Conservation (phyloP, 2,888 invertebrate genomes). For the Chalcosyrphus nemorum region DNA sequence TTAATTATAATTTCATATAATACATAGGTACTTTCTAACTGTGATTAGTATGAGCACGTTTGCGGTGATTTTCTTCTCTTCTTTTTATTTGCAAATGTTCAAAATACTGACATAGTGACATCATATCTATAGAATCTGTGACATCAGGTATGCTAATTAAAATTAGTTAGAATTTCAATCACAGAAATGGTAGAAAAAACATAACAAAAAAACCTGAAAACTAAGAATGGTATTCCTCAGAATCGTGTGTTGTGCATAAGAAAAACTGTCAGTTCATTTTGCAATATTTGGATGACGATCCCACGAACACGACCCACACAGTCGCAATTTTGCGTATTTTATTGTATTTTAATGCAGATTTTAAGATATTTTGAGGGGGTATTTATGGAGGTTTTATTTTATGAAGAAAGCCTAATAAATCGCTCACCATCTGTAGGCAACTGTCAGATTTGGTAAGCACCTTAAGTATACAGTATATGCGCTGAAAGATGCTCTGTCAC, state of each 20-base stretch:
- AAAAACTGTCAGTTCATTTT: slow-evolving; percentile 22
- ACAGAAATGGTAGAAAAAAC: slow-evolving; percentile 25
- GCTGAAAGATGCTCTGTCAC: not conserved
- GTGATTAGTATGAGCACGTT: not conserved
- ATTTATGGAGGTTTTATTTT: slow-evolving; percentile 9
- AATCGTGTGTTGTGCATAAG: slow-evolving; percentile 1
- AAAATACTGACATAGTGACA: slow-evolving; percentile 23
- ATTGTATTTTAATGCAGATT: not conserved
- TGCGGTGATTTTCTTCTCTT: not conserved
- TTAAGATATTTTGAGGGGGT: not conserved
- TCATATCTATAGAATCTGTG: slow-evolving; percentile 35
- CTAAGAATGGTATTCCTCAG: not conserved
- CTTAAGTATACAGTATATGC: not conserved
- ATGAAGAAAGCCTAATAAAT: not conserved
- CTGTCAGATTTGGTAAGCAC: slow-evolving; percentile 11
- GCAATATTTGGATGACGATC: slow-evolving; percentile 38
- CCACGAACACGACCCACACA: slow-evolving; percentile 39
- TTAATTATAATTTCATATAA: slow-evolving; percentile 20
- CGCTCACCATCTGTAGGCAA: not conserved
- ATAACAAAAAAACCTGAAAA: not conserved
- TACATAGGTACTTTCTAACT: not conserved
- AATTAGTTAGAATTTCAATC: slow-evolving; percentile 36
- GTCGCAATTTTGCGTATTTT: slow-evolving; percentile 2
- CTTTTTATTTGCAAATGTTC: not conserved
- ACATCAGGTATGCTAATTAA: slow-evolving; percentile 64